phyloP scores from a whole-genome alignment of 2,797 vertebrate species.

The Mormyrus proboscirostris region DNA sequence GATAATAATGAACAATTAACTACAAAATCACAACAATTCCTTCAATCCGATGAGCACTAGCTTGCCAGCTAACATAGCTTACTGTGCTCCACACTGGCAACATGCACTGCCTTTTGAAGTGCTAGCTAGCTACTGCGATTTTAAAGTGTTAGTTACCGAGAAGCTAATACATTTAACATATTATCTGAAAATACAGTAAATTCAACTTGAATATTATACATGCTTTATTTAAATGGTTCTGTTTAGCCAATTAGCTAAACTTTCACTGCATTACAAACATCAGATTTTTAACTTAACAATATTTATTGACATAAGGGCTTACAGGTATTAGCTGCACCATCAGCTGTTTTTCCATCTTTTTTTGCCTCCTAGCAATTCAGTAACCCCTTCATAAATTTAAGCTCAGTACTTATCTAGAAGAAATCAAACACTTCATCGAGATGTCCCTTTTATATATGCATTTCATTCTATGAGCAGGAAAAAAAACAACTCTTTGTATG shows the following conservation, averaged over 20 bases:
- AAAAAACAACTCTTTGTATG: slow-evolving; percentile 51
- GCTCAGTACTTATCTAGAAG: neutral
- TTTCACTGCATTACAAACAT: neutral
- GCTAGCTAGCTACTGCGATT: neutral
- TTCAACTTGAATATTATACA: neutral
- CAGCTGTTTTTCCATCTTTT: neutral
- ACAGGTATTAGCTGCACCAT: neutral
- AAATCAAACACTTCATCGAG: neutral
- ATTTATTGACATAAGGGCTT: neutral
- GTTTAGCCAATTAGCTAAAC: neutral
- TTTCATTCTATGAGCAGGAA: neutral
- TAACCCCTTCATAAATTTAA: neutral
- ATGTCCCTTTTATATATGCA: neutral
- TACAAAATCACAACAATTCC: neutral
- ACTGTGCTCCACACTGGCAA: neutral
- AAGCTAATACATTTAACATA: neutral
- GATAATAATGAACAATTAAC: slow-evolving; percentile 5
- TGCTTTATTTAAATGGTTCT: neutral
- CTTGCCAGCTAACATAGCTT: neutral
- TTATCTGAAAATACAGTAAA: neutral
- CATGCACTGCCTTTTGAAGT: neutral
- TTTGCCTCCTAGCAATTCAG: neutral
- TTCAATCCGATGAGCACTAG: neutral
- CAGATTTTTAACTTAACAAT: neutral
- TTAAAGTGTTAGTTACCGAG: neutral